These are phyloP conservation scores for Epinephelus fuscoguttatus DNA, from an alignment of 2,113 vertebrate genomes.

Conservation along the genomic window DNA sequence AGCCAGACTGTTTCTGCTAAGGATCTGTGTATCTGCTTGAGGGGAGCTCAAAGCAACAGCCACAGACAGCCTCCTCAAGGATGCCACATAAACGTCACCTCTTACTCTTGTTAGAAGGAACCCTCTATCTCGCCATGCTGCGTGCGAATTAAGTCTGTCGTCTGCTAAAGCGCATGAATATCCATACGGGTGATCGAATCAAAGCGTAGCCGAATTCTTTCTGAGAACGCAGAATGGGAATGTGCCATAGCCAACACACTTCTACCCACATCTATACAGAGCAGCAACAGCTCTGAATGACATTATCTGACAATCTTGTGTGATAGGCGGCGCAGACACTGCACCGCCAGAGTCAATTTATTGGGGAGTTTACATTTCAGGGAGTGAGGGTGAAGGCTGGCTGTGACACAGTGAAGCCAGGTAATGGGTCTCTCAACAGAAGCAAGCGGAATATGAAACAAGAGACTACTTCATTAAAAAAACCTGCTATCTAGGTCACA, in stretches of 20 bases:
- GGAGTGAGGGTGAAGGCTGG: conserved; percentile 29
- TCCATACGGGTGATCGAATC: conserved; percentile 54
- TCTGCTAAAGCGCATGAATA: conserved; percentile 54
- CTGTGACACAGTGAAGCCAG: conserved; percentile 47
- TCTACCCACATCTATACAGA: conserved; percentile 26
- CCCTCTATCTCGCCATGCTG: conserved; percentile 45
- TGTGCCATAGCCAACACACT: conserved; percentile 38
- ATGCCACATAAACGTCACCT: conserved; percentile 76
- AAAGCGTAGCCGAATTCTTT: conserved; percentile 17
- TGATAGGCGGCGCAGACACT: conserved; percentile 51
- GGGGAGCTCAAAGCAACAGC: conserved; percentile 86
- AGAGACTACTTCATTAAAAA: conserved; percentile 72
- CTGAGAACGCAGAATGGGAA: conserved; percentile 17
- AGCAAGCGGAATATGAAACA: conserved; percentile 64
- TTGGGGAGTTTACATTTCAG: conserved; percentile 42
- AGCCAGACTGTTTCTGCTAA: conserved; percentile 79
- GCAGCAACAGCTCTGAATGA: conserved; percentile 32
- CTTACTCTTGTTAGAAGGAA: conserved; percentile 74
- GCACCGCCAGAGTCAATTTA: conserved; percentile 51
- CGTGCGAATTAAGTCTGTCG: conserved; percentile 57
- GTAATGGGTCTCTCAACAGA: conserved; percentile 60
- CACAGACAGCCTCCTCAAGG: conserved; percentile 77
- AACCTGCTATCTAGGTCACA: conserved; percentile 80
- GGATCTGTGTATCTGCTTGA: conserved; percentile 85
- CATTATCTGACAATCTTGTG: conserved; percentile 51